A percentile compares a stretch with the other conserved stretches of the same genome.
Conservation (phyloP, 2,888 invertebrate species). For the Teinopalpus imperialis region DNA sequence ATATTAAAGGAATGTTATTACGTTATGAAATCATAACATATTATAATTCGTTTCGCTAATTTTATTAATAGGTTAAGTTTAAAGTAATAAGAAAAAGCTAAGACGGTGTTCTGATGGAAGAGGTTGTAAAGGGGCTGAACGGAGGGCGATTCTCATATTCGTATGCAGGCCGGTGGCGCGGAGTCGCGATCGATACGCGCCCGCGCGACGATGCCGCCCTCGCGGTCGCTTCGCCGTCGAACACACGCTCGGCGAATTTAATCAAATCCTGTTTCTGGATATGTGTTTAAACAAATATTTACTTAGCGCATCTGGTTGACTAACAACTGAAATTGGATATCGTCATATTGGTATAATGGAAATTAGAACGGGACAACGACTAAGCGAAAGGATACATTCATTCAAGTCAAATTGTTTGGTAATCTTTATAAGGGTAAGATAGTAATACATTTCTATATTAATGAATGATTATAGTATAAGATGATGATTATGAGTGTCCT, state of each 20-base stretch:
- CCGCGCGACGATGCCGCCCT: constrained; percentile 70
- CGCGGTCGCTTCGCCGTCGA: constrained; percentile 54
- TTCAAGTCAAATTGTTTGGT: no score
- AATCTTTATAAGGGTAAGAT: no score
- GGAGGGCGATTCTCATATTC: constrained; percentile 73
- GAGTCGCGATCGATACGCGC: constrained; percentile 77
- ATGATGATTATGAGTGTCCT: no score
- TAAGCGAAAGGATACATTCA: no score
- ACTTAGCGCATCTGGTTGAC: not conserved
- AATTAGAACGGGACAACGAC: constrained; percentile 9
- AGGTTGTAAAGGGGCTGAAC: constrained; percentile 70
- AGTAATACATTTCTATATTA: no score
- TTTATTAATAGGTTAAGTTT: constrained; percentile 19
- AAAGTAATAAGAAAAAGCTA: constrained; percentile 45
- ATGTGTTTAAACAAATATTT: constrained; percentile 16
- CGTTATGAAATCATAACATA: constrained; percentile 4
- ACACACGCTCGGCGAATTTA: constrained; percentile 57
- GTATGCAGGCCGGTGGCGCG: constrained; percentile 69
- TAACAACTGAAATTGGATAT: no score
- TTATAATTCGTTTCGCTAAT: no score
- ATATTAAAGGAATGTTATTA: no score
- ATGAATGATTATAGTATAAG: no score
- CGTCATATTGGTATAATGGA: not conserved
- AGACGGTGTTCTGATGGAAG: constrained; percentile 61
- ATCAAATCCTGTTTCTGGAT: constrained; percentile 41